Conservation (phyloP, 2,888 invertebrate species). For the Sthenelais limicola region DNA sequence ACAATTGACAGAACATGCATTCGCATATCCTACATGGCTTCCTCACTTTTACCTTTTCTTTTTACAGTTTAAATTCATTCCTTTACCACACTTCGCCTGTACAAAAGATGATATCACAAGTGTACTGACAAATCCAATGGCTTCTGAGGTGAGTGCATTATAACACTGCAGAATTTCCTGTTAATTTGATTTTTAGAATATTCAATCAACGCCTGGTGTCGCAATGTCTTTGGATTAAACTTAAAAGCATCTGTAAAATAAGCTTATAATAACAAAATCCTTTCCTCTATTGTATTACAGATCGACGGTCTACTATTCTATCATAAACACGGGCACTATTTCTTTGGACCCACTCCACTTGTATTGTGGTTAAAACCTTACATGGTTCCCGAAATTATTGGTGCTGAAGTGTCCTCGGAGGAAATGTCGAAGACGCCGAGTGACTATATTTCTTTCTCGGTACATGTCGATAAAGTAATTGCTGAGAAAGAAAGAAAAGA, state of each 20-base stretch:
- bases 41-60: too few species aligned
- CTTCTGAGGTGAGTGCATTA: conserved; percentile 43
- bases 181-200: not conserved
- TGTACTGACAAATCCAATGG: conserved; percentile 36
- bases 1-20: too few species aligned
- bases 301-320: conserved; percentile 94
- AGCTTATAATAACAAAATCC: too few species aligned
- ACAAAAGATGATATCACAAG: conserved; percentile 38
- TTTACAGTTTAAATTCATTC: conserved; percentile 73
- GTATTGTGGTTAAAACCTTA: conserved; percentile 93
- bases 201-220: not conserved
- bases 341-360: conserved; percentile 85
- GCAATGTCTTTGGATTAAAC: too few species aligned
- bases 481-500: not conserved
- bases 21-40: too few species aligned
- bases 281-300: conserved; percentile 50
- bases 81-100: conserved; percentile 67
- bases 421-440: conserved; percentile 41
- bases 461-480: conserved; percentile 38
- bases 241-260: too few species aligned
- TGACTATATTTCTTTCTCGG: conserved; percentile 38
- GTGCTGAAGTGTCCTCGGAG: conserved; percentile 68
- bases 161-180: too few species aligned
- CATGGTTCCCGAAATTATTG: conserved; percentile 87
- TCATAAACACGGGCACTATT: conserved; percentile 86